A percentile compares a stretch with the other conserved stretches of the same genome.
phyloP scores from a whole-genome alignment of 2,113 vertebrate species.

The Passer montanus region DNA sequence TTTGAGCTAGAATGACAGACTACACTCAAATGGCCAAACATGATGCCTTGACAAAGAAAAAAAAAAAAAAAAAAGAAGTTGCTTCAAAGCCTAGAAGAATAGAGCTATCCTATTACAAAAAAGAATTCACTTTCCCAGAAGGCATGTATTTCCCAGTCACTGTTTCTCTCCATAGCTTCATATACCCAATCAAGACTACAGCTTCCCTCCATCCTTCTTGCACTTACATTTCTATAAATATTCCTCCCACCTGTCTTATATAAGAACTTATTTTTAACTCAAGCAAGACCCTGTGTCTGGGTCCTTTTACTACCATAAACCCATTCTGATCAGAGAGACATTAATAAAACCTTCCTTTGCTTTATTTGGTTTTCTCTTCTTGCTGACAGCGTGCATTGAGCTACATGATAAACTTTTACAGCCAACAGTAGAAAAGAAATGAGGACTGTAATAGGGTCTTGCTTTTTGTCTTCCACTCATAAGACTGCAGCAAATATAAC shows the following conservation, averaged over 20 bases:
- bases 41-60: background rate
- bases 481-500: background rate
- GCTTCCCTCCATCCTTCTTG: background rate
- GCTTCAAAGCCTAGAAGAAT: background rate
- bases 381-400: background rate
- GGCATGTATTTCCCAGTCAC: background rate
- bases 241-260: background rate
- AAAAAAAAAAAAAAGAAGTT: background rate
- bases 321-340: background rate
- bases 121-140: background rate
- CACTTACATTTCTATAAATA: background rate
- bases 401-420: conserved; percentile 40
- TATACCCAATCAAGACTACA: background rate
- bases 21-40: background rate
- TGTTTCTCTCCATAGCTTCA: background rate
- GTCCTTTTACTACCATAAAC: background rate
- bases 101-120: background rate
- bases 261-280: background rate
- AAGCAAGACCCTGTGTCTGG: background rate
- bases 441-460: background rate
- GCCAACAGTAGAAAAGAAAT: conserved; percentile 5
- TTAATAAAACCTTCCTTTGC: background rate
- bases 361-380: conserved; percentile 29
- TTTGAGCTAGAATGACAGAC: background rate
- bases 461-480: background rate